Evolutionary conservation across 2,888 invertebrate genomes (phyloP).

Genomic region (Melipona beecheii): DNA sequence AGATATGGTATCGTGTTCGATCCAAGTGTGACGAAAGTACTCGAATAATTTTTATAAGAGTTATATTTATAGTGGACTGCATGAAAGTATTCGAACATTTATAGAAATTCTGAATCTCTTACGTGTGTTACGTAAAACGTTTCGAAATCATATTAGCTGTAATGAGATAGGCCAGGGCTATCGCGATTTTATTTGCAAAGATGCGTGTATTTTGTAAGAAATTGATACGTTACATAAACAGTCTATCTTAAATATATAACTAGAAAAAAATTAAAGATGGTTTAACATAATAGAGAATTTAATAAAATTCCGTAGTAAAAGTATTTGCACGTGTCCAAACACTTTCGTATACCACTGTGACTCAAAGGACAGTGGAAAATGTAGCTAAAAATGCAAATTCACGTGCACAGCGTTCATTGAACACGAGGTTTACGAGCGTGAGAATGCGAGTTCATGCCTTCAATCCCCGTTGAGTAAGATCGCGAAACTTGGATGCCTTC

Average conservation of each 20-base stretch:
- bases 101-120: background rate
- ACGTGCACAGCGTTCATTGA: background rate
- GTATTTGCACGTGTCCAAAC: too few species aligned
- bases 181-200: background rate
- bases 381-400: slow-evolving; percentile 15
- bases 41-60: too few species aligned
- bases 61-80: too few species aligned
- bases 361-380: background rate
- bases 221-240: too few species aligned
- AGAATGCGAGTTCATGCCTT: slow-evolving; percentile 51
- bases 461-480: slow-evolving; percentile 49
- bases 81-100: background rate
- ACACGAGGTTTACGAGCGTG: slow-evolving; percentile 48
- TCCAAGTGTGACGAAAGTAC: background rate
- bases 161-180: background rate
- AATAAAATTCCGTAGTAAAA: too few species aligned
- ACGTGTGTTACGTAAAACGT: background rate
- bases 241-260: too few species aligned
- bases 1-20: background rate
- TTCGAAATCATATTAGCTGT: background rate
- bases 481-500: slow-evolving; percentile 55
- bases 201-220: too few species aligned
- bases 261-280: too few species aligned
- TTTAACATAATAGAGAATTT: too few species aligned
- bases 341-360: background rate